Conservation (phyloP, 2,888 invertebrate genomes). For the Rhagium mordax region DNA sequence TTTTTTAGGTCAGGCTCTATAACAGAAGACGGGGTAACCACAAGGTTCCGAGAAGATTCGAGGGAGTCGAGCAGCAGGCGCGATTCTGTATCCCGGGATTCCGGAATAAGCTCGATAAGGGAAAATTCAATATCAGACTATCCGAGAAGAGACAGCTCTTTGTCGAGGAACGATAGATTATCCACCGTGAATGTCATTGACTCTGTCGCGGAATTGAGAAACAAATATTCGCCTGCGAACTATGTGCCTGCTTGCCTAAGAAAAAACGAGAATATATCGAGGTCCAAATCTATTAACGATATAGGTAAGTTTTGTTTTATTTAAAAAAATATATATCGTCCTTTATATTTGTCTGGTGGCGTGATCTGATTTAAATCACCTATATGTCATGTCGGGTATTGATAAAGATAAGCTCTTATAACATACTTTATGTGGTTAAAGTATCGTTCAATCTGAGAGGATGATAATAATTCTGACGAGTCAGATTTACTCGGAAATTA, state of each 20-base stretch:
- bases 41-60: constrained; percentile 69
- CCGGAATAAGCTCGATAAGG: constrained; percentile 64
- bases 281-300: constrained; percentile 76
- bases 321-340: too few relatives aligned
- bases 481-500: too few relatives aligned
- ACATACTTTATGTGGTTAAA: too few relatives aligned
- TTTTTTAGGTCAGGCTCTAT: constrained; percentile 65
- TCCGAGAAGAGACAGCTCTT: constrained; percentile 73
- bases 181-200: constrained; percentile 64
- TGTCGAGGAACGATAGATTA: constrained; percentile 55
- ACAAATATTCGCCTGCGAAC: constrained; percentile 83
- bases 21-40: constrained; percentile 69
- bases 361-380: too few relatives aligned
- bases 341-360: too few relatives aligned
- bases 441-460: too few relatives aligned
- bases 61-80: constrained; percentile 64
- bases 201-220: constrained; percentile 77
- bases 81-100: constrained; percentile 61
- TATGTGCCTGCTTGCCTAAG: constrained; percentile 76
- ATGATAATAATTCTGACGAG: too few relatives aligned
- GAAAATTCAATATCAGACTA: constrained; percentile 67
- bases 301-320: constrained; percentile 67
- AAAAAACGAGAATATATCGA: constrained; percentile 64
- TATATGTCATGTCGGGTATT: too few relatives aligned
- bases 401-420: too few relatives aligned